A percentile compares a stretch with the other conserved stretches of the same genome.
Evolutionary conservation across 2,113 vertebrate genomes (phyloP).

Genomic region (Neopipo cinnamomea): DNA sequence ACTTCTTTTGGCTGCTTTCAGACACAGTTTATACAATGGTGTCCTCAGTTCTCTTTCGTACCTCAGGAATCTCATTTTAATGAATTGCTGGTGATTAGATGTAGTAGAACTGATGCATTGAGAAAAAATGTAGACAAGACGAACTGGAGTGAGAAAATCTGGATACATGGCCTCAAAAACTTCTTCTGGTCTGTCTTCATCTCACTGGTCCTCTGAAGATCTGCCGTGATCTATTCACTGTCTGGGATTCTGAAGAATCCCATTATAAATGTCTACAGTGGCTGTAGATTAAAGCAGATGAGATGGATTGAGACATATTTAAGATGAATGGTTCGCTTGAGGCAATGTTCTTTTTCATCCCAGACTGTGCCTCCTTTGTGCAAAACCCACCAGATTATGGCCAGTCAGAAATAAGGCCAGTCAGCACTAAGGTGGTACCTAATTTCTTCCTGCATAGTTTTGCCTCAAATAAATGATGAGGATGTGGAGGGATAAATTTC

Average conservation of each 20-base stretch:
- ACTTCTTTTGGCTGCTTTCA: background rate
- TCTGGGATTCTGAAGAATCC: background rate
- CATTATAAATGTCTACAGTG: background rate
- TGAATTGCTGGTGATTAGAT: background rate
- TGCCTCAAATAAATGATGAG: background rate
- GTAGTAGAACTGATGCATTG: background rate
- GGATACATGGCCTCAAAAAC: background rate
- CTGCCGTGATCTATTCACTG: background rate
- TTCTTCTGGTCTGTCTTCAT: background rate
- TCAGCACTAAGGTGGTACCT: background rate
- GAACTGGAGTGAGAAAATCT: background rate
- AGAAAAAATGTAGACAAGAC: background rate
- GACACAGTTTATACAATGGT: fast-evolving
- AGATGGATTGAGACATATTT: background rate
- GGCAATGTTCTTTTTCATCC: background rate
- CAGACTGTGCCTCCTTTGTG: background rate
- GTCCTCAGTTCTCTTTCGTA: background rate
- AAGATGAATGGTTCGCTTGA: background rate
- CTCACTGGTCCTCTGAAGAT: background rate
- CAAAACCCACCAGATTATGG: background rate
- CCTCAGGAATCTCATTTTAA: background rate
- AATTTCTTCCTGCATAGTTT: background rate
- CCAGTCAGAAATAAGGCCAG: background rate
- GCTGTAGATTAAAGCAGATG: background rate
- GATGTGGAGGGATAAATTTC: background rate